Evolutionary conservation across 2,113 vertebrate genomes (phyloP), one percentile per base, ranked within the genome.

Genomic region (Tupaia tana): DNA sequence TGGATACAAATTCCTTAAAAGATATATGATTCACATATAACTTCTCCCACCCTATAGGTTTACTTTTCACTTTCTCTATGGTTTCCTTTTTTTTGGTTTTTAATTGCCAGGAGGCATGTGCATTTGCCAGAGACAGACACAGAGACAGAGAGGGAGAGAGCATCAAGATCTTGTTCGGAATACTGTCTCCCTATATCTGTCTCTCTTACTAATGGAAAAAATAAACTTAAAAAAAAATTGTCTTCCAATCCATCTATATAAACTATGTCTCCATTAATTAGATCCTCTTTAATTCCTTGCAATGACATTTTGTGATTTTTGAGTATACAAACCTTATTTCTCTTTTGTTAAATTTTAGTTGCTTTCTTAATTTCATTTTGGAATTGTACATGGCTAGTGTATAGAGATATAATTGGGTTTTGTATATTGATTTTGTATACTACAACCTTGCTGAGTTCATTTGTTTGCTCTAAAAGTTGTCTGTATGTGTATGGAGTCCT

Each of bases 231-330:
- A 43, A 43, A 43, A 43, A 43, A 43, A 43, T 43, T 43, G 43
- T 77, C n/a, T 92, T 75, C 73, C 11, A 81, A 83, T 66, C 11
- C 75, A 61, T 54, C 56, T 29, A 66, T 18, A 19, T 18, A 16
- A 22, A 75, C 63, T 77, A 12, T 80, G 14, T 75, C 89, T 77
- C 77, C 20, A 81, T 92, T 70, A 89, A 83, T 91, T 75, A 69
- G 25, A 56, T 74, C 34, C 69, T 75, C 22, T 31, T 69, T 90
- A 86, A 90, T 96, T 86, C 78, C 31, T 71, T 89, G 61, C 43
- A 63, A n/a, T 20, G 52, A 63, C 43, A 34, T 74, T 73, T 77
- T 63, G 66, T 27, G 22, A 59, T 59, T 86, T 94, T 77, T 77
- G 8, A 56, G 80, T 69, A 6, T 56, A 56, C 4, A 58, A 59